Base-by-base conservation (phyloP, 2,888 invertebrate species). In the Crossocerus cetratus region DNA sequence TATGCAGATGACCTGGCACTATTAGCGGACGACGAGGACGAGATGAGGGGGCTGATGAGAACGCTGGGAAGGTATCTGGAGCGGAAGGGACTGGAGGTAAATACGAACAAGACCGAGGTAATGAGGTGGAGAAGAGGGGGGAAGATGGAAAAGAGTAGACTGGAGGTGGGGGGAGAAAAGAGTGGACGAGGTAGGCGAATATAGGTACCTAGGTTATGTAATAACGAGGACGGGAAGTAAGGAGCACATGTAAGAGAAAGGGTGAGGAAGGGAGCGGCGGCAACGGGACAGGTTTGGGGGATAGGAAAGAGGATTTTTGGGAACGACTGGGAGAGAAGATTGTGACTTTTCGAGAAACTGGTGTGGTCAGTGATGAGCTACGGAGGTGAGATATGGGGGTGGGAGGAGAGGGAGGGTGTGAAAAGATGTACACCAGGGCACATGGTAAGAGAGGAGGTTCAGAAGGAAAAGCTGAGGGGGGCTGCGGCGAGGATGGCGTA, bases 1-100 rank as follows among this genome's bases (percentile, higher is more conserved):
- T 66, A 66, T 21, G 53, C 59, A 13, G 59, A 59, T 14, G 66
- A 66, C 20, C 13, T 57, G 4, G 66, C 59, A 1, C 0, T 65
- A 18, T 2, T 59, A 20, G 63, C 63, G 42, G 42, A 54, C 20
- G 16, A 3, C 2, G 54, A 43, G 44, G 55, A 43, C 14, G 56
- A 44, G 14, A 55, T 64, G 63, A 20, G 21, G 63, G 13, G 8
- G 14, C n/a, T 54, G 54, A 20, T 55, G 11, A 18, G 21, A 22
- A 43, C 14, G 8, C 23, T 62, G 53, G 53, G 23, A 16, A 2
- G 53, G 18, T 45, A 61, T 22, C 3, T 49, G 49, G 53, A n/a
- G 11, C 14, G 32, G 5, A 62, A 53, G 32, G 53, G 21, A 20
- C 13, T 62, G 18, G 18, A 21, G 16, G 11, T 62, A 16, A 62